Evolutionary conservation across 2,113 vertebrate genomes (phyloP).

Genomic region (Orientallactaga bullata): DNA sequence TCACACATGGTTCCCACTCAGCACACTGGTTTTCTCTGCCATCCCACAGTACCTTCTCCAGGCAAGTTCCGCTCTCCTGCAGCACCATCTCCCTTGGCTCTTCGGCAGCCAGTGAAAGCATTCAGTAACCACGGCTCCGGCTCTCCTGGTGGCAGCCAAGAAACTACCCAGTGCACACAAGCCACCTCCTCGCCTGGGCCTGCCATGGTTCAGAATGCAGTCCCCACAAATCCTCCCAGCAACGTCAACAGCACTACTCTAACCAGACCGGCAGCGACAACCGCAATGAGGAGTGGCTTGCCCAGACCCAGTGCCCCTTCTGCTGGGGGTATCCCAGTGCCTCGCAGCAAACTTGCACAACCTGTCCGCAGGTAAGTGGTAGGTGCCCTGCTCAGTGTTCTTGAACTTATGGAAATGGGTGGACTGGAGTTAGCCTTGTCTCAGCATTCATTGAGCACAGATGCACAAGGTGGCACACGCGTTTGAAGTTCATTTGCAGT

Average conservation of each 20-base stretch:
- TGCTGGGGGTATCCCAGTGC: constrained; percentile 94
- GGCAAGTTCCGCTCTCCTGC: constrained; percentile 96
- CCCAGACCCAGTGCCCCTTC: constrained; percentile 94
- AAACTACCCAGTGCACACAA: constrained; percentile 85
- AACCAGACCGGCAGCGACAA: constrained; percentile 91
- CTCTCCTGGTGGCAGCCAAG: constrained; percentile 84
- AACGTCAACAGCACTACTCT: constrained; percentile 91
- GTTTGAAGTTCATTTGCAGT: no score
- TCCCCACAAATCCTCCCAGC: constrained; percentile 85
- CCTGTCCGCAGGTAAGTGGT: constrained; percentile 95
- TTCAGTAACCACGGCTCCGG: constrained; percentile 90
- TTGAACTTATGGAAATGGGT: background rate
- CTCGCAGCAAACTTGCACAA: constrained; percentile 98
- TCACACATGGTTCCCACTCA: constrained; percentile 11
- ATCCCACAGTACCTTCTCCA: constrained; percentile 94
- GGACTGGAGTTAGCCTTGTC: background rate
- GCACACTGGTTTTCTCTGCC: constrained; percentile 65
- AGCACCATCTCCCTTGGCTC: constrained; percentile 94
- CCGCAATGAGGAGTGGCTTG: constrained; percentile 91
- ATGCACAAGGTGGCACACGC: no score
- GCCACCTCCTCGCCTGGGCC: constrained; percentile 87
- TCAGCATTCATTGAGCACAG: background rate
- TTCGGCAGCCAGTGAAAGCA: constrained; percentile 97
- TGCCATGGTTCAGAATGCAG: constrained; percentile 83
- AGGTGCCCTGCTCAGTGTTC: background rate